Evolutionary conservation across 1,140 invertebrate species (phyloP), one percentile per base, ranked within the genome.

Genomic region (Drosophila auraria): DNA sequence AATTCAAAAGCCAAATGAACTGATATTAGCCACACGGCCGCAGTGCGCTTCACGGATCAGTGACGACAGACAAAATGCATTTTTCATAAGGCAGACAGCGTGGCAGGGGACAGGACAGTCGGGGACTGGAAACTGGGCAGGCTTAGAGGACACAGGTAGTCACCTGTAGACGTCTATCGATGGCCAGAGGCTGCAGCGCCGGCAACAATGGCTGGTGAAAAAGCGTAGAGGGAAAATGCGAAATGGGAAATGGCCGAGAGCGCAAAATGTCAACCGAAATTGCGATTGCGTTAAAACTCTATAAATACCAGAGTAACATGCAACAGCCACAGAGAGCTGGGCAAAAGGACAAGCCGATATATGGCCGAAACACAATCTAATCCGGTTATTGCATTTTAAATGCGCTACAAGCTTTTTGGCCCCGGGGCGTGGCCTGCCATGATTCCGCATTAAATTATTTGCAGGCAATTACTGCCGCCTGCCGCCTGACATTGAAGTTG

Each of bases 221-320:
- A 20, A 56, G 12, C 14, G 45, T 17, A 7, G 45, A 20, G 45
- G 45, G 45, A 49, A 61, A 61, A 30, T 56, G 49, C 60, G 44
- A 80, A 80, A 69, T 40, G 57, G 71, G 53, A 68, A 79, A 80
- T 73, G 68, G 77, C 77, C 69, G 60, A 68, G 38, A 87, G 87
- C 87, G 83, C 69, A 83, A 82, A 91, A 87, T 91, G 87, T 91
- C 87, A 87, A 73, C 83, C 86, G 83, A 82, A 91, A 87, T 87
- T 87, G 87, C 80, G 87, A 91, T 91, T 91, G 87, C 82, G 87
- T 91, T 91, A 91, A 91, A 91, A 91, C 87, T 91, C 87, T 91
- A 91, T 91, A 91, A 91, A 91, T 91, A 91, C 83, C 74, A 91
- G 75, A 91, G 87, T 91, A 91, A 90, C 83, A 87, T 80, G 80